These are phyloP conservation scores for Vanessa tameamea DNA, from an alignment of 1,140 invertebrate species.

Conservation along the genomic window DNA sequence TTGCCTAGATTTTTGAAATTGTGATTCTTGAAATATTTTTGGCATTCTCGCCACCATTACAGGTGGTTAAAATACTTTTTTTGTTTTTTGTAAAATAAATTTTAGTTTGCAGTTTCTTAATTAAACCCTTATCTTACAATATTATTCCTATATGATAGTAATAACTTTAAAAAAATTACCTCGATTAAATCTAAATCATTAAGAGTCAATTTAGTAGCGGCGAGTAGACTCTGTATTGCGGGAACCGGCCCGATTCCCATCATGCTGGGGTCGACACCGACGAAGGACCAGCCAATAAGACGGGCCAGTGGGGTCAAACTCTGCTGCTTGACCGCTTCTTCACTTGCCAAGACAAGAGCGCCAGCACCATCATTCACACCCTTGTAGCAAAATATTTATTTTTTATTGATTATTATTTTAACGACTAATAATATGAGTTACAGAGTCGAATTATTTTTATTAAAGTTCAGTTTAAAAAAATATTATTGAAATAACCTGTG, in stretches of 20 bases:
- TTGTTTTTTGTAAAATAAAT: no score
- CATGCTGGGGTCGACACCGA: slow-evolving; percentile 92
- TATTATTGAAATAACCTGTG: no score
- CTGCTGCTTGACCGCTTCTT: slow-evolving; percentile 91
- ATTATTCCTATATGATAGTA: no score
- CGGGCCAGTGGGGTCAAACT: slow-evolving; percentile 90
- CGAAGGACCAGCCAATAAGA: slow-evolving; percentile 87
- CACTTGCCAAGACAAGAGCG: slow-evolving; percentile 93
- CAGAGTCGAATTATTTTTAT: no score
- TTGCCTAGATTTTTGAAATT: no score
- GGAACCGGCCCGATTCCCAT: slow-evolving; percentile 96
- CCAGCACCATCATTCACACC: slow-evolving; percentile 98
- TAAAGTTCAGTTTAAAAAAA: no score
- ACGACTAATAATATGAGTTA: no score
- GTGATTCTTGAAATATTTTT: no score
- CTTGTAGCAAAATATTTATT: slow-evolving; percentile 28
- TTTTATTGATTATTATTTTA: background rate
- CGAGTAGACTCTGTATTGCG: slow-evolving; percentile 92
- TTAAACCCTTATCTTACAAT: no score
- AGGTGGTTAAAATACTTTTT: no score
- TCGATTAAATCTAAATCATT: slow-evolving; percentile 96
- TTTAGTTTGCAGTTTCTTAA: no score
- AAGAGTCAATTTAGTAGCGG: slow-evolving; percentile 86
- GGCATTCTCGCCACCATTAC: no score
- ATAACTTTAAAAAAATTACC: slow-evolving; percentile 79